Conservation (phyloP, 2,797 vertebrate genomes). For the Microctenopoma stevenorrisi region DNA sequence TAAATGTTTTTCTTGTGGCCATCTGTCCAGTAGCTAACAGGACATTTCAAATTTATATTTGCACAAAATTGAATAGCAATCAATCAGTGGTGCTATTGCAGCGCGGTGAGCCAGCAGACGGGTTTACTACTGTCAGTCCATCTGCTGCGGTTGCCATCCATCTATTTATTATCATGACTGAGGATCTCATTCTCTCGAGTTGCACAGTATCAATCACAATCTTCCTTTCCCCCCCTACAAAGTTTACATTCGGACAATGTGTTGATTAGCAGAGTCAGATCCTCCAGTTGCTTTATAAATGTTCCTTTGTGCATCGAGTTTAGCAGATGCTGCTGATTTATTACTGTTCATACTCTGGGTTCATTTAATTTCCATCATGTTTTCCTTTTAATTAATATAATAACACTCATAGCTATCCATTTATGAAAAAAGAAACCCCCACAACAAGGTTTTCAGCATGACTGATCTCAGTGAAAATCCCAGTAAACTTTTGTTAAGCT, state of each 20-base stretch:
- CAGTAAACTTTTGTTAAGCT: conserved; percentile 10
- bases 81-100: neutral
- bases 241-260: neutral
- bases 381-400: conserved; percentile 28
- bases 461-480: conserved; percentile 31
- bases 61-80: neutral
- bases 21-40: neutral
- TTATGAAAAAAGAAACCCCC: conserved; percentile 11
- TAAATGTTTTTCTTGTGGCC: neutral
- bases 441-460: conserved; percentile 23
- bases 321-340: conserved; percentile 26
- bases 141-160: neutral
- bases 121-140: too few relatives aligned
- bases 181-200: neutral
- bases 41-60: neutral
- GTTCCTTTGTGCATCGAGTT: conserved; percentile 11
- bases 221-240: neutral
- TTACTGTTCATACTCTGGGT: neutral
- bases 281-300: conserved; percentile 26
- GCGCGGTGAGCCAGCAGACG: neutral
- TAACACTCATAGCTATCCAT: conserved; percentile 21
- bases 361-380: conserved; percentile 29
- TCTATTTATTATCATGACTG: too few relatives aligned
- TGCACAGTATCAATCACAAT: neutral
- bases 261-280: conserved; percentile 15